Base-by-base conservation (phyloP, 2,888 invertebrate genomes). In the Sphaerophoria rueppellii region DNA sequence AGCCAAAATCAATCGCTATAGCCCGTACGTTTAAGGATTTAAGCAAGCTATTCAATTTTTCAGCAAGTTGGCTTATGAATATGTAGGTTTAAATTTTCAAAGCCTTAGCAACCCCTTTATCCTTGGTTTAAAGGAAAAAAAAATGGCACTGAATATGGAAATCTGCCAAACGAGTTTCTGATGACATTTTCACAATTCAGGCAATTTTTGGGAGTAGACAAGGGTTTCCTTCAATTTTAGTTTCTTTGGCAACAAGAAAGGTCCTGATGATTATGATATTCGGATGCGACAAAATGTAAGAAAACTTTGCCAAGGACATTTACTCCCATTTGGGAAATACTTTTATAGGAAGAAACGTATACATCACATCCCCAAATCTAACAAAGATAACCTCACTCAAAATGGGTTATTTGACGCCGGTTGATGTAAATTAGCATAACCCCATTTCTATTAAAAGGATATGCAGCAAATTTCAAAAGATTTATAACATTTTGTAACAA, bases 131-230 rank as follows among this genome's bases (percentile, higher is more conserved):
- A 1, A 24, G 6, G 3, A 1, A 60, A 24, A 43, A 60, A 60
- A 40, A 43, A 43, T 60, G 40, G 43, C 43, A 60, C 24, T 37
- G 34, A 58, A 58, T 58, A 58, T 40, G 60, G 60, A 65, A 65
- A 63, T 14, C 48, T 65, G 50, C 65, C 65, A 65, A 65, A 65
- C 50, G 65, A 65, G 65, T 34, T 65, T 50, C 34, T 65, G 37
- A 65, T 65, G 50, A 65, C 65, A 65, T 48, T 35, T 50, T 35
- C 65, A n/a, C 43, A 63, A 35, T 35, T 6, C 63, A 50, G 40
- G 37, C 24, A 24, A 24, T 24, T 16, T 37, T 16, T 50, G 48
- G 48, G 11, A 4, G 11, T 14, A 48, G 63, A 63, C 63, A 16
- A 63, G 63, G 63, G 63, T 63, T 43, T 14, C 14, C 11, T 34